Evolutionary conservation across 2,888 invertebrate genomes (phyloP).

Genomic region (Lamellibrachia columna): DNA sequence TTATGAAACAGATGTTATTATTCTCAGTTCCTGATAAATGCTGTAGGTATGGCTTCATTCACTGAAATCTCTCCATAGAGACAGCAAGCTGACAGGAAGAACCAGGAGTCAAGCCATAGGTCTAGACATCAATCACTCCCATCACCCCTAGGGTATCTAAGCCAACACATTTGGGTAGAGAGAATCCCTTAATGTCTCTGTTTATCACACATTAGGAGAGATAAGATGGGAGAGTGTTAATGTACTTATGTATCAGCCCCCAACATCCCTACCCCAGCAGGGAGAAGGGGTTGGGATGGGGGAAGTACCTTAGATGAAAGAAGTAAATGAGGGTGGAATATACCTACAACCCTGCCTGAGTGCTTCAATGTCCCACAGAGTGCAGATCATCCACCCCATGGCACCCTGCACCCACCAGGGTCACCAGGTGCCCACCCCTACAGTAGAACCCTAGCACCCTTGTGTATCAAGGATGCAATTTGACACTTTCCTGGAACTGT

Average conservation of each 20-base stretch:
- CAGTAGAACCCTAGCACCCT: neutral
- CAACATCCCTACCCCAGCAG: neutral
- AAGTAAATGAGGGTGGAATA: neutral
- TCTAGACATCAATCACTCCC: neutral
- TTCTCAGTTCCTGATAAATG: neutral
- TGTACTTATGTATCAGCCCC: neutral
- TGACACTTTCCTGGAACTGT: neutral
- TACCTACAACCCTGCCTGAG: neutral
- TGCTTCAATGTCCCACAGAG: neutral
- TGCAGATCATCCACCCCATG: neutral
- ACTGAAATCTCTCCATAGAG: neutral
- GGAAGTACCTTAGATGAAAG: neutral
- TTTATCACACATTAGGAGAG: constrained; percentile 5
- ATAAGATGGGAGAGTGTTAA: neutral
- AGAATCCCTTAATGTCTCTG: constrained; percentile 5
- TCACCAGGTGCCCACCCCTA: neutral
- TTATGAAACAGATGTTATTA: neutral
- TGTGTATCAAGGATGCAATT: neutral
- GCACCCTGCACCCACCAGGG: neutral
- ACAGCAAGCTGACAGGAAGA: neutral
- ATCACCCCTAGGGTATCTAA: neutral
- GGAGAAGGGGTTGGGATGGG: neutral
- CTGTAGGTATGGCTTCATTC: neutral
- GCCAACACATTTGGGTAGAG: neutral
- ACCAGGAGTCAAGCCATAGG: neutral